Percentiles rank a stretch among this genome's conserved stretches.
phyloP scores from a whole-genome alignment of 2,113 vertebrate genomes.

The Prinia subflava region DNA sequence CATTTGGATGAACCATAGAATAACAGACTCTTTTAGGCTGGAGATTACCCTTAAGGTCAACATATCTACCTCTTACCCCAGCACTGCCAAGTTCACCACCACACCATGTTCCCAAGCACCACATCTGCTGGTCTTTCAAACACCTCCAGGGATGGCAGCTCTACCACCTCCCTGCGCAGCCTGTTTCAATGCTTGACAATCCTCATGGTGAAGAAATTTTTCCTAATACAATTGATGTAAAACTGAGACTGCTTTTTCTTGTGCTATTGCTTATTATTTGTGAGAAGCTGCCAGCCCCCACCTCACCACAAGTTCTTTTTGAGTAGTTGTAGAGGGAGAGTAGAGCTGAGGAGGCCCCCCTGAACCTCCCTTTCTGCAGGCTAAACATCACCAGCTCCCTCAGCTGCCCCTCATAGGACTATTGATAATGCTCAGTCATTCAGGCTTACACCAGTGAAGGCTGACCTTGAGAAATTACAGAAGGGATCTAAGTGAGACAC shows the following conservation, averaged over 20 bases:
- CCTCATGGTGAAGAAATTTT: background rate
- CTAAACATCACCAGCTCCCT: background rate
- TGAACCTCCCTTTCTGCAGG: background rate
- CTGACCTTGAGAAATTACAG: background rate
- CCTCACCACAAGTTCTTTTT: background rate
- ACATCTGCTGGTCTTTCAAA: background rate
- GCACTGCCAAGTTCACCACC: background rate
- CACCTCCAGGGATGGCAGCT: background rate
- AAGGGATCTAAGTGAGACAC: background rate
- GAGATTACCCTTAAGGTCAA: background rate
- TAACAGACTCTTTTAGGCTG: background rate
- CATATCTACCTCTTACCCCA: background rate
- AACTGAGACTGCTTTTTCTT: background rate
- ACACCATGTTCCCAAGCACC: background rate
- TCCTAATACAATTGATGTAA: background rate
- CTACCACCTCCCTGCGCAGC: background rate
- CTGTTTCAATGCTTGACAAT: background rate
- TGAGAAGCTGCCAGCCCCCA: background rate
- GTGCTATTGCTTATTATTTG: background rate
- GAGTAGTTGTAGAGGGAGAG: background rate
- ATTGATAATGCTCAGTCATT: background rate
- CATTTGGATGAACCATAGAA: background rate
- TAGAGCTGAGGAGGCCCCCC: background rate
- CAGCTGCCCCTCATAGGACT: background rate
- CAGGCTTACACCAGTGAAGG: background rate